A percentile compares a stretch with the other conserved stretches of the same genome.
Conservation (phyloP, 2,113 vertebrate genomes). For the cat (Felis catus) region DNA sequence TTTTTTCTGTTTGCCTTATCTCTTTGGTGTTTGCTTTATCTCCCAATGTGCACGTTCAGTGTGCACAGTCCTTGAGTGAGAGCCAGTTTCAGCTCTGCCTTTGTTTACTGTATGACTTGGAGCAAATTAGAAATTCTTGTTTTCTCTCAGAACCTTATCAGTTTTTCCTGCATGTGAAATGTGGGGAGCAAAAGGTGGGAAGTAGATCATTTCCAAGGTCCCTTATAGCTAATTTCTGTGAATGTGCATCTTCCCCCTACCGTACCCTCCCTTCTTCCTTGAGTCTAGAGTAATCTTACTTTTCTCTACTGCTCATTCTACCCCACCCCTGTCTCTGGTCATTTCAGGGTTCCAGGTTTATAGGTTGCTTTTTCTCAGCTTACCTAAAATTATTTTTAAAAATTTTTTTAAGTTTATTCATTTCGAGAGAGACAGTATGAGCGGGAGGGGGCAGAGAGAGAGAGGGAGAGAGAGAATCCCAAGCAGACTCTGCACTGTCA, state of each 20-base stretch:
- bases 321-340: not conserved
- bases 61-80: not conserved
- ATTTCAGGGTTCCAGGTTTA: not conserved
- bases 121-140: slow-evolving; percentile 29
- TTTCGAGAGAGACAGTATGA: no score
- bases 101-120: slow-evolving; percentile 9
- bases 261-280: not conserved
- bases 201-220: not conserved
- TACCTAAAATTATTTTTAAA: not conserved
- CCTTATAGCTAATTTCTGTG: not conserved
- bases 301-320: not conserved
- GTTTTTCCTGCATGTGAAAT: not conserved
- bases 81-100: not conserved
- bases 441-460: no score
- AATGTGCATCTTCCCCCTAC: not conserved
- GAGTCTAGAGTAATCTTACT: not conserved
- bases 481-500: no score
- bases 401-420: no score
- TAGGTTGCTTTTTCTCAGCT: slow-evolving; percentile 25
- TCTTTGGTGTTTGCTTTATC: not conserved
- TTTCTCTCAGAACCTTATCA: slow-evolving; percentile 3
- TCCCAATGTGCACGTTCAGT: not conserved
- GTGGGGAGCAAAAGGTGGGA: not conserved
- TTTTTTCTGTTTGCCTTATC: not conserved
- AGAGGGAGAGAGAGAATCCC: no score